These are phyloP conservation scores for Meganola albula DNA, from an alignment of 2,888 invertebrate species.

Conservation along the genomic window DNA sequence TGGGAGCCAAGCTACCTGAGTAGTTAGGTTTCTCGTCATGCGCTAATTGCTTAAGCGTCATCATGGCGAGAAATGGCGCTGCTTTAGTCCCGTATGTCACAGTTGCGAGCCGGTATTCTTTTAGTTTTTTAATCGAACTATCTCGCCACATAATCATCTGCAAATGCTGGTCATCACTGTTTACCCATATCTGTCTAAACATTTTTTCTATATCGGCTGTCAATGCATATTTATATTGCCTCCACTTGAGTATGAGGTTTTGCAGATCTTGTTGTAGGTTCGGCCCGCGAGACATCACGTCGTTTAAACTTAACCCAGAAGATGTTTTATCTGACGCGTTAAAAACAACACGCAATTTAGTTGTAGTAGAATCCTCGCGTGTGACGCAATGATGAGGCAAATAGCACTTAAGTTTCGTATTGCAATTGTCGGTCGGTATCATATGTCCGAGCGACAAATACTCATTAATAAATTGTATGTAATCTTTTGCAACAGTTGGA, in stretches of 20 bases:
- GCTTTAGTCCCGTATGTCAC: too few relatives aligned
- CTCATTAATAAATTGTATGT: too few relatives aligned
- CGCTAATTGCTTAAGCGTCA: too few relatives aligned
- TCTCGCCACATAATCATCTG: neutral
- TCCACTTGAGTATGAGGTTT: neutral
- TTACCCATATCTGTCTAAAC: conserved; percentile 1
- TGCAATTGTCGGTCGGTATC: neutral
- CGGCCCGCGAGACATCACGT: neutral
- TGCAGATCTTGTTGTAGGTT: conserved; percentile 1
- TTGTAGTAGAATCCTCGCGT: neutral
- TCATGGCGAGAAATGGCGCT: too few relatives aligned
- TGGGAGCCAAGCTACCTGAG: too few relatives aligned
- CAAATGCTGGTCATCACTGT: neutral
- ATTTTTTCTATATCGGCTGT: conserved; percentile 1
- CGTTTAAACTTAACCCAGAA: neutral
- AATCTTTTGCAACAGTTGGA: too few relatives aligned
- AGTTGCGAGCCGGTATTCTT: too few relatives aligned
- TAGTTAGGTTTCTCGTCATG: too few relatives aligned
- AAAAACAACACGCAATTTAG: neutral
- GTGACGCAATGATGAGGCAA: conserved; percentile 1
- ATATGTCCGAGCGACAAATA: conserved; percentile 1
- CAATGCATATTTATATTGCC: neutral
- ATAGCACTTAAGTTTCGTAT: neutral
- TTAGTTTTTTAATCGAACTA: neutral
- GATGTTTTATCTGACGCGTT: neutral